Conservation (phyloP, 1,140 invertebrate species). For the Ylistrum balloti region DNA sequence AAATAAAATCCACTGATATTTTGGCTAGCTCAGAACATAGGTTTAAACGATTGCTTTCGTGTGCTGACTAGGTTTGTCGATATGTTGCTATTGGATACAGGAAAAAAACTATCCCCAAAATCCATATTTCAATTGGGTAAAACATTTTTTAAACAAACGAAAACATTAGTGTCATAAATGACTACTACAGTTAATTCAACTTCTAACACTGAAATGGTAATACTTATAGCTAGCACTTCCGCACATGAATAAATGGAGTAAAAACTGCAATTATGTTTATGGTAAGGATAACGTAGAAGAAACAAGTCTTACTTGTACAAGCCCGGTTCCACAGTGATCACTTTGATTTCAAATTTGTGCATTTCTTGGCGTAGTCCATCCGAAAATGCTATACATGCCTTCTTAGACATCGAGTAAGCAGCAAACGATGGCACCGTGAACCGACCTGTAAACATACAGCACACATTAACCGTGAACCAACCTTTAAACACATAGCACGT, state of each 20-base stretch:
- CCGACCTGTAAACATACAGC: conserved; percentile 84
- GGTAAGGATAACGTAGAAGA: background rate
- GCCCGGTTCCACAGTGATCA: conserved; percentile 82
- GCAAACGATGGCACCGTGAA: conserved; percentile 89
- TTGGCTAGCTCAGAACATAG: too few species aligned
- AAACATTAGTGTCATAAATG: background rate
- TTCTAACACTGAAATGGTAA: background rate
- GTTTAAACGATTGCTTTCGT: too few species aligned
- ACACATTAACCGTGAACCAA: background rate
- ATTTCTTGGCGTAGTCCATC: conserved; percentile 81
- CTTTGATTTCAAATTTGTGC: conserved; percentile 81
- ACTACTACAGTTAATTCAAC: background rate
- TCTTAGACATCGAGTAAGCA: conserved; percentile 93
- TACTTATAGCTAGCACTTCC: background rate
- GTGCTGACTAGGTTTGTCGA: too few species aligned
- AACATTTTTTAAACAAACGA: too few species aligned
- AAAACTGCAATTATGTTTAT: background rate
- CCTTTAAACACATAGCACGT: too few species aligned
- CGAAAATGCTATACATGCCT: conserved; percentile 86
- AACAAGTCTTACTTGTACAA: conserved; percentile 77
- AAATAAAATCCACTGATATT: too few species aligned
- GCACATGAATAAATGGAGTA: background rate
- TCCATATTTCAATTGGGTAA: too few species aligned
- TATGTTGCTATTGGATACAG: too few species aligned
- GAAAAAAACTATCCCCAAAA: too few species aligned